Base-by-base conservation (phyloP, 2,888 invertebrate genomes). In the Agriopis aurantiaria region DNA sequence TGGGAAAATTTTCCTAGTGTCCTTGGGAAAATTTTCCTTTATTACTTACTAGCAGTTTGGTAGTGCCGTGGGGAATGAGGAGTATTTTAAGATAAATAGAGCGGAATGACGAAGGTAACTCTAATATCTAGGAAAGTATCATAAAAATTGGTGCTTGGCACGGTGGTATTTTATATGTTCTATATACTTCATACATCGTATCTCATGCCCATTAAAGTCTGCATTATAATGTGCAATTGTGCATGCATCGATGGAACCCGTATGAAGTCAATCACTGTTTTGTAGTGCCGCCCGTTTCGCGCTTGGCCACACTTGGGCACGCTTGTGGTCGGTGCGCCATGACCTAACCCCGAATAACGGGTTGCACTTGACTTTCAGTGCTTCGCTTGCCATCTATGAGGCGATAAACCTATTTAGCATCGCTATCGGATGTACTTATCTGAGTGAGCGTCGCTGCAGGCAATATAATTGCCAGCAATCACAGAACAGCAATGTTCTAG, bases 301-400 rank as follows among this genome's bases (percentile, higher is more conserved):
- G 68, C 64, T 55, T 43, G 58, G 63, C 48, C 65, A 69, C 56
- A 45, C 69, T 69, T 65, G 63, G 63, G 48, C 65, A 69, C 45
- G 52, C 56, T 65, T 69, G 71, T 61, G 77, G 73, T 74, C 71
- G 65, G 77, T 73, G 72, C 69, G 76, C 80, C 80, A 77, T 84
- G 85, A 85, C 86, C 85, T 81, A 80, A 81, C 79, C 78, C 82
- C 81, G 75, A 76, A 80, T 84, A 86, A 86, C 86, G 85, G 86
- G 82, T 82, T 79, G 80, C 79, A 84, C 81, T 83, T 84, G 85
- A 84, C 84, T 82, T 85, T 80, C 76, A 84, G 80, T 74, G 69
- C 76, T 76, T 78, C 80, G 79, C 56, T 70, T 69, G 65, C 66
- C 60, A 72, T 75, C 71, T 67, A 73, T 52, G 59, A 67, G 69